Conservation (phyloP, 2,888 invertebrate genomes). For the Cancer borealis region DNA sequence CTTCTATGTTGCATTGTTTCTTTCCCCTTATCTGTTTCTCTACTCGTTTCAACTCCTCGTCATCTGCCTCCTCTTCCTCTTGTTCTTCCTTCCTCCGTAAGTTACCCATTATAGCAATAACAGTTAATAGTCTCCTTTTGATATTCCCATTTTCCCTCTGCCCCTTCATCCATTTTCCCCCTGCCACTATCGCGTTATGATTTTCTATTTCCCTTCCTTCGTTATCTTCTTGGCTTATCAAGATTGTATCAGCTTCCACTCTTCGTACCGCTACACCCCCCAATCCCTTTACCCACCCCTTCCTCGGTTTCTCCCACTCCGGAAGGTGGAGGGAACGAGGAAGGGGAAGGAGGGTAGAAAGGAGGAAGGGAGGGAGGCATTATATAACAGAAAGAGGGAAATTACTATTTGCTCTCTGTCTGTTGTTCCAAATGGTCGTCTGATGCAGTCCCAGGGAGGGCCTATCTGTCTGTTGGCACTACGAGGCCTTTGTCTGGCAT, state of each 20-base stretch:
- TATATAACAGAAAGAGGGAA: constrained; percentile 47
- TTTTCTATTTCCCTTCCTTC: constrained; percentile 52
- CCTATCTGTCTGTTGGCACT: constrained; percentile 2
- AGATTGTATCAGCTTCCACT: constrained; percentile 42
- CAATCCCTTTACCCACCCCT: background rate
- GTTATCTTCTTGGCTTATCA: constrained; percentile 53
- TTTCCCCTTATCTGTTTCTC: background rate
- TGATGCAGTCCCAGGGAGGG: background rate
- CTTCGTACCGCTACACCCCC: background rate
- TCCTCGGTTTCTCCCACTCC: background rate
- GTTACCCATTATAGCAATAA: constrained; percentile 13
- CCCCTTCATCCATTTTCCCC: background rate
- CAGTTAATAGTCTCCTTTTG: constrained; percentile 55
- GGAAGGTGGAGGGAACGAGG: background rate
- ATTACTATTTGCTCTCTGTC: constrained; percentile 44
- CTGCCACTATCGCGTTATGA: constrained; percentile 54
- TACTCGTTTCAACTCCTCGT: background rate
- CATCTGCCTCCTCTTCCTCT: background rate
- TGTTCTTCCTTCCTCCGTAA: background rate
- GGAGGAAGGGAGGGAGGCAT: background rate
- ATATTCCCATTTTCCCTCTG: constrained; percentile 47
- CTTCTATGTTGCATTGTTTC: background rate
- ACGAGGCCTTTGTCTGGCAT: background rate
- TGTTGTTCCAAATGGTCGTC: constrained; percentile 27
- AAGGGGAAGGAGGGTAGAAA: background rate